These are phyloP conservation scores for Anguilla anguilla DNA, from an alignment of 2,797 vertebrate genomes.

Conservation along the genomic window DNA sequence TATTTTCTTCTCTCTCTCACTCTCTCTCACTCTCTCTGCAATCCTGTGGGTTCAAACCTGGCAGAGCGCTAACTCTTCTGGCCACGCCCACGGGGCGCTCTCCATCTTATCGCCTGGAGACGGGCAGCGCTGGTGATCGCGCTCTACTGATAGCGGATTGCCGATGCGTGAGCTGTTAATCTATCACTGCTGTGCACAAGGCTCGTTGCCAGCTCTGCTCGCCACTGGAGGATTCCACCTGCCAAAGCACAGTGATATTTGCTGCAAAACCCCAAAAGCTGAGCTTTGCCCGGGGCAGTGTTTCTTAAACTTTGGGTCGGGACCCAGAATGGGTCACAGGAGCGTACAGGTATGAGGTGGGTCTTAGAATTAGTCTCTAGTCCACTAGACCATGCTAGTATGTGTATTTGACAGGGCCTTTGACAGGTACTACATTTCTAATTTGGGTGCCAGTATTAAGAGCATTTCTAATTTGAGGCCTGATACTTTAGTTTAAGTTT, in stretches of 20 bases:
- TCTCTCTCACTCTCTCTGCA: background rate
- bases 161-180: background rate
- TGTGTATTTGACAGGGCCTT: too few species aligned
- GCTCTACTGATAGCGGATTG: background rate
- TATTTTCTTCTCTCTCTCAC: background rate
- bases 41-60: conserved; percentile 18
- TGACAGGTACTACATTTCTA: too few species aligned
- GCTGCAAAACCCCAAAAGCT: too few species aligned
- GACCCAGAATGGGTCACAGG: too few species aligned
- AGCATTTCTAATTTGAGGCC: too few species aligned
- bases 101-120: background rate
- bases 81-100: background rate
- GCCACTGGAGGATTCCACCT: background rate
- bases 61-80: conserved; percentile 6
- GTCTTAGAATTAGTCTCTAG: too few species aligned
- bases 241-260: background rate
- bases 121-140: background rate
- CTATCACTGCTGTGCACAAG: conserved; percentile 1
- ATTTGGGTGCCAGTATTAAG: too few species aligned
- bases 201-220: background rate
- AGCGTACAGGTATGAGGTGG: too few species aligned
- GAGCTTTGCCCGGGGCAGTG: background rate
- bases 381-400: too few species aligned
- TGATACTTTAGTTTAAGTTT: too few species aligned
- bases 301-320: too few species aligned